Evolutionary conservation across 1,140 invertebrate genomes (phyloP).

Genomic region (Heliconius hermathena): DNA sequence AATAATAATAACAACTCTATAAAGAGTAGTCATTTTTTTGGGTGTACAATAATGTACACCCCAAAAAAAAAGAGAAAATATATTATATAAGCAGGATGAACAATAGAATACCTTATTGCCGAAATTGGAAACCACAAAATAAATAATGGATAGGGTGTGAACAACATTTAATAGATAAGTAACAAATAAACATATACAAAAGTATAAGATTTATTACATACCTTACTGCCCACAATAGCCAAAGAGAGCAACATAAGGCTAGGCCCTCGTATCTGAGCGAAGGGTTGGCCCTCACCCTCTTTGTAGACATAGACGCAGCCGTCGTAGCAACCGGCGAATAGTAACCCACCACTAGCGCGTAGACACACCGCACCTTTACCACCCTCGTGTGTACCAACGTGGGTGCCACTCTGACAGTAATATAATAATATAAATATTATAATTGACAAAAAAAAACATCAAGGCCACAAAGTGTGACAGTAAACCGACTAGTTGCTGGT

Average conservation of each 20-base stretch:
- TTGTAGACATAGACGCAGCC: conserved; percentile 87
- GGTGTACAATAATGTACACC: too few species aligned
- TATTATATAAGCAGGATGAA: too few species aligned
- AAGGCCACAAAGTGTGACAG: too few species aligned
- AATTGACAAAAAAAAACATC: background rate
- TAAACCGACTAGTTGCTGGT: too few species aligned
- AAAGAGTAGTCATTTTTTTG: too few species aligned
- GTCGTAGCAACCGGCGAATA: conserved; percentile 87
- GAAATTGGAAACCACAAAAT: too few species aligned
- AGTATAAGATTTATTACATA: conserved; percentile 45
- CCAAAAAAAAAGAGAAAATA: too few species aligned
- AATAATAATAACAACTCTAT: too few species aligned
- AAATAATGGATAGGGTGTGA: too few species aligned
- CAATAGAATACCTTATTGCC: too few species aligned
- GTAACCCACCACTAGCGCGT: conserved; percentile 81
- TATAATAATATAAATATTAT: background rate
- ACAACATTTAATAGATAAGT: too few species aligned
- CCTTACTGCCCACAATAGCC: conserved; percentile 84
- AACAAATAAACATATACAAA: too few species aligned
- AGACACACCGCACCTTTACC: conserved; percentile 87
- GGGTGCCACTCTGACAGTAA: conserved; percentile 80
- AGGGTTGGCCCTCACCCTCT: conserved; percentile 72
- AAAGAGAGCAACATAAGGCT: conserved; percentile 85
- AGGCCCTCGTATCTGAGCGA: conserved; percentile 84
- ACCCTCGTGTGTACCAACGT: conserved; percentile 82